These are phyloP conservation scores for Cremastobaeus sp. DNA, from an alignment of 2,888 invertebrate genomes.

Conservation along the genomic window DNA sequence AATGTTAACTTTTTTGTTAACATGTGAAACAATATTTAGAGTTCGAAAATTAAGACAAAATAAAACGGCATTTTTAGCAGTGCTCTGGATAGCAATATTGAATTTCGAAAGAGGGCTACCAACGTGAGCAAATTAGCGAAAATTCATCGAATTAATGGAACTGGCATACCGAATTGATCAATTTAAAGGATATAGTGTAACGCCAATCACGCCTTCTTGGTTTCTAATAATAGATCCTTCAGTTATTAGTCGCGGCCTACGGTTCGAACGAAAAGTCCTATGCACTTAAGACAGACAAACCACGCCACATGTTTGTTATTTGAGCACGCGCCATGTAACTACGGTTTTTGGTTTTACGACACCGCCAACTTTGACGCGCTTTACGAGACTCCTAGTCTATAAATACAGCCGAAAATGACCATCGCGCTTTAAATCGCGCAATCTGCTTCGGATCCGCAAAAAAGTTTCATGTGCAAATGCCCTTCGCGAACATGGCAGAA, in stretches of 20 bases:
- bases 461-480: no score
- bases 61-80: no score
- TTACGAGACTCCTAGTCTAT: no score
- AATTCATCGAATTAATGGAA: conserved; percentile 7
- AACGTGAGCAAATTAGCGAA: background rate
- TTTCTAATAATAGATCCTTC: conserved; percentile 44
- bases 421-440: no score
- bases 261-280: conserved; percentile 16
- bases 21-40: no score
- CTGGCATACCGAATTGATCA: conserved; percentile 13
- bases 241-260: conserved; percentile 38
- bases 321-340: conserved; percentile 17
- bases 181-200: conserved; percentile 32
- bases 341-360: conserved; percentile 14
- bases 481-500: no score
- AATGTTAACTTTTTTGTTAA: no score
- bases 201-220: conserved; percentile 36
- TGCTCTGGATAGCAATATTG: background rate
- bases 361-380: no score
- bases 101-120: background rate
- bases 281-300: conserved; percentile 26
- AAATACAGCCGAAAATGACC: no score
- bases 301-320: conserved; percentile 24
- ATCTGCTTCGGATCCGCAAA: no score
- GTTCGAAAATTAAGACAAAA: no score